Percentiles rank a stretch among this genome's conserved stretches.
phyloP scores from a whole-genome alignment of 2,888 invertebrate genomes.

The Eristalis pertinax region DNA sequence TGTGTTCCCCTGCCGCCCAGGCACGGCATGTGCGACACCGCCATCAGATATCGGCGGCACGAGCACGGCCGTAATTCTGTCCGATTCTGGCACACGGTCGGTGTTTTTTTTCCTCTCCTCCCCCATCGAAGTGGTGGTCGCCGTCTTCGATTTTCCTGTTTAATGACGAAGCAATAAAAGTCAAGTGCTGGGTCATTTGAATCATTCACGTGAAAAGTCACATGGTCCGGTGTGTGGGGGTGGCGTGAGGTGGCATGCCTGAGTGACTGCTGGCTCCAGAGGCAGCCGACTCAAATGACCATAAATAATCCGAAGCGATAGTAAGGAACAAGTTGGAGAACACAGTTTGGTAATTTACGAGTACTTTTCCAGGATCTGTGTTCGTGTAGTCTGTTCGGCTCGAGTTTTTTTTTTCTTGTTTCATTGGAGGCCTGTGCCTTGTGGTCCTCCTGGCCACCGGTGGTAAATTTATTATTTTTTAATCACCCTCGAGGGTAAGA shows the following conservation, averaged over 20 bases:
- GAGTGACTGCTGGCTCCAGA: slow-evolving; percentile 54
- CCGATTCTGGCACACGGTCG: slow-evolving; percentile 4
- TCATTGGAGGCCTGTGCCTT: background rate
- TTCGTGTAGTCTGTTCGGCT: background rate
- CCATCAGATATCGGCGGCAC: slow-evolving; percentile 50
- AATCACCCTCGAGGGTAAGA: slow-evolving; percentile 79
- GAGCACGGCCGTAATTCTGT: slow-evolving; percentile 51
- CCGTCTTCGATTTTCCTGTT: slow-evolving; percentile 56
- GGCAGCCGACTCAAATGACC: slow-evolving; percentile 58
- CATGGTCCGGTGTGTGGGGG: slow-evolving; percentile 19
- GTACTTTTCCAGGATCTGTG: slow-evolving; percentile 42
- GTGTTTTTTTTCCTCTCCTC: slow-evolving; percentile 4
- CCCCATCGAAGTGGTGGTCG: background rate
- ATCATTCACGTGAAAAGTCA: slow-evolving; percentile 70
- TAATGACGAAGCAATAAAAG: slow-evolving; percentile 70
- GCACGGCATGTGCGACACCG: slow-evolving; percentile 18
- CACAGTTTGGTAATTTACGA: slow-evolving; percentile 71
- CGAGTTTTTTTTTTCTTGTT: background rate
- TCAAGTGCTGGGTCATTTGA: slow-evolving; percentile 70
- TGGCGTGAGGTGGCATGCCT: slow-evolving; percentile 14
- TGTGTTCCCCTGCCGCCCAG: background rate
- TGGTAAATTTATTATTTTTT: slow-evolving; percentile 80
- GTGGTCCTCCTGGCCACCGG: slow-evolving; percentile 24
- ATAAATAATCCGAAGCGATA: slow-evolving; percentile 67
- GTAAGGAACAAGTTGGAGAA: slow-evolving; percentile 68